A percentile compares a stretch with the other conserved stretches of the same genome.
Evolutionary conservation across 2,113 vertebrate genomes (phyloP).

Genomic region (Zeus faber): DNA sequence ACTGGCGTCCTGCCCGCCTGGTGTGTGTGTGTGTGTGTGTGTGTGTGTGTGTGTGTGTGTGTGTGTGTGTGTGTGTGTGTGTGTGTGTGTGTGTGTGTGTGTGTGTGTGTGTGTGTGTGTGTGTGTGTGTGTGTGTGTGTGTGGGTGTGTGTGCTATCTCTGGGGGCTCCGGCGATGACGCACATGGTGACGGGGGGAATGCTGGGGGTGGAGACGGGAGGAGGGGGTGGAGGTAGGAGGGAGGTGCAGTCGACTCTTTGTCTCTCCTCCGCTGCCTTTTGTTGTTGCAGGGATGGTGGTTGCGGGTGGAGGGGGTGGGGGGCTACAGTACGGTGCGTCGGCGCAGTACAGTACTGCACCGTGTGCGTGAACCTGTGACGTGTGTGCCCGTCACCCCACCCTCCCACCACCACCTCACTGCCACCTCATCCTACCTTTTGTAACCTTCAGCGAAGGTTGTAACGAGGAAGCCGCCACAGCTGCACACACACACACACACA

Average conservation of each 20-base stretch:
- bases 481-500: background rate
- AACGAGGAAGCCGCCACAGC: no score
- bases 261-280: slow-evolving; percentile 55
- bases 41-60: slow-evolving; percentile 19
- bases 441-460: background rate
- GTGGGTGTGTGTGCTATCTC: slow-evolving; percentile 42
- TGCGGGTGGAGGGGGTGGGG: slow-evolving; percentile 29
- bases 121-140: slow-evolving; percentile 3
- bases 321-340: slow-evolving; percentile 8
- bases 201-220: slow-evolving; percentile 38
- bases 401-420: background rate
- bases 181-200: slow-evolving; percentile 68
- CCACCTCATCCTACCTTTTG: background rate
- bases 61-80: slow-evolving; percentile 1
- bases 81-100: slow-evolving; percentile 45
- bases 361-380: background rate
- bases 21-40: slow-evolving; percentile 21
- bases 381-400: background rate
- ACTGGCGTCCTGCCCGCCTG: slow-evolving; percentile 40
- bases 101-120: slow-evolving; percentile 44
- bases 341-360: slow-evolving; percentile 2
- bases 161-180: slow-evolving; percentile 72
- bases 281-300: slow-evolving; percentile 18
- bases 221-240: slow-evolving; percentile 22
- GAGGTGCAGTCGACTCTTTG: slow-evolving; percentile 57